Evolutionary conservation across 1,140 invertebrate species (phyloP).

Genomic region (Cyclargus thomasi): DNA sequence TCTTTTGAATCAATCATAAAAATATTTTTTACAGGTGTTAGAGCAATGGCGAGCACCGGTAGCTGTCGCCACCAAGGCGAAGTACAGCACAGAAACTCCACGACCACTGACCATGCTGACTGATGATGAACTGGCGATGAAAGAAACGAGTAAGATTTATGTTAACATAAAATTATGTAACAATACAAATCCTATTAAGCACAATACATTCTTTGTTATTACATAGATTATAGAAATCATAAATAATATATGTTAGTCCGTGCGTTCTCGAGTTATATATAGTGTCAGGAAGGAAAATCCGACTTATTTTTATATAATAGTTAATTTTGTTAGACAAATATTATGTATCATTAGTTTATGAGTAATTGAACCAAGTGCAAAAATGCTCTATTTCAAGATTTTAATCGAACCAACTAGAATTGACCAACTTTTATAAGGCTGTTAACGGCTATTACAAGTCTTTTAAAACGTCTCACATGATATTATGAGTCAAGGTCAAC

Average conservation of each 20-base stretch:
- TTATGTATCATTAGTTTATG: no score
- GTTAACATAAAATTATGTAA: constrained; percentile 13
- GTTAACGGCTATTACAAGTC: background rate
- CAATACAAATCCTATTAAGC: background rate
- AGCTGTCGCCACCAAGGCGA: constrained; percentile 37
- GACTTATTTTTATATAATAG: no score
- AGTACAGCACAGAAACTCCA: constrained; percentile 55
- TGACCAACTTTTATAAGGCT: background rate
- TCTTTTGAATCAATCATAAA: background rate
- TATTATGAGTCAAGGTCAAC: background rate
- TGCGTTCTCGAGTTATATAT: no score
- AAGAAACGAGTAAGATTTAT: constrained; percentile 81
- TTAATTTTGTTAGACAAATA: no score
- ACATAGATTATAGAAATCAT: no score
- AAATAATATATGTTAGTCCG: no score
- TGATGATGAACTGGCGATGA: constrained; percentile 87
- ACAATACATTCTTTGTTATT: no score
- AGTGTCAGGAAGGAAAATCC: no score
- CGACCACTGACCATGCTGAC: constrained; percentile 80
- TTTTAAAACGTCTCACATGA: background rate
- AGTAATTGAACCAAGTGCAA: background rate
- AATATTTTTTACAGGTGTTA: constrained; percentile 44
- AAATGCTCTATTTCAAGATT: background rate
- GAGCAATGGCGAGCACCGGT: constrained; percentile 66
- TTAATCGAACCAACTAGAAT: background rate